phyloP scores from a whole-genome alignment of 2,113 vertebrate genomes.

The Poeciliopsis prolifica region DNA sequence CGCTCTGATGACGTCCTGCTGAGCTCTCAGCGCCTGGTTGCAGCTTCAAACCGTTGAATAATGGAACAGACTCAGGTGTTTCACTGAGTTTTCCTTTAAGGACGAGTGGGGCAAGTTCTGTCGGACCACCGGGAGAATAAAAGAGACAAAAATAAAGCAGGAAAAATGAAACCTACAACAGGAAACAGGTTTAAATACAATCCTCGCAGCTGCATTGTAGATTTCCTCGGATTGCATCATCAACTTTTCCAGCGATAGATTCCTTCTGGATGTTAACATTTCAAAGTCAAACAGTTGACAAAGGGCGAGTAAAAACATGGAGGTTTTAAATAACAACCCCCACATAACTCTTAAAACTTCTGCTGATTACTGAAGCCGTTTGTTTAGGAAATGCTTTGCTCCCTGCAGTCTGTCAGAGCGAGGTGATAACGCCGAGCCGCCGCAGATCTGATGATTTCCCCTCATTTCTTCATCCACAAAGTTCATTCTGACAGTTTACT shows the following conservation, averaged over 20 bases:
- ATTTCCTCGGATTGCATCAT: slow-evolving; percentile 52
- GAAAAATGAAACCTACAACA: not conserved
- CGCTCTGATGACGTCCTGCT: not conserved
- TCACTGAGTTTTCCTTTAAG: no score
- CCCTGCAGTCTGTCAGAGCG: not conserved
- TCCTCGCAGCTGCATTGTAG: not conserved
- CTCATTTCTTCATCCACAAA: not conserved
- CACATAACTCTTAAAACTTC: not conserved
- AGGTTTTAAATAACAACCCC: not conserved
- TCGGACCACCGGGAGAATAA: not conserved
- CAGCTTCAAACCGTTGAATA: not conserved
- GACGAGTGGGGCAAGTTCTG: not conserved
- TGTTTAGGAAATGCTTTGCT: not conserved
- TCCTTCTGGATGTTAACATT: slow-evolving; percentile 11
- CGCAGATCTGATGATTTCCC: not conserved
- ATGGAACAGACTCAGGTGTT: no score
- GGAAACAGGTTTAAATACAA: not conserved
- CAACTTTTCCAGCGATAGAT: not conserved
- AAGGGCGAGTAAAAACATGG: not conserved
- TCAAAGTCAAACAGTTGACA: slow-evolving; percentile 31
- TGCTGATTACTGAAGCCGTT: not conserved
- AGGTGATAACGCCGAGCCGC: not conserved
- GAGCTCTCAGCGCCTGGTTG: no score
- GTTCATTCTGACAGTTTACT: slow-evolving; percentile 36
- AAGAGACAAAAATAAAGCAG: not conserved